phyloP scores from a whole-genome alignment of 2,113 vertebrate species.

The Misgurnus anguillicaudatus region DNA sequence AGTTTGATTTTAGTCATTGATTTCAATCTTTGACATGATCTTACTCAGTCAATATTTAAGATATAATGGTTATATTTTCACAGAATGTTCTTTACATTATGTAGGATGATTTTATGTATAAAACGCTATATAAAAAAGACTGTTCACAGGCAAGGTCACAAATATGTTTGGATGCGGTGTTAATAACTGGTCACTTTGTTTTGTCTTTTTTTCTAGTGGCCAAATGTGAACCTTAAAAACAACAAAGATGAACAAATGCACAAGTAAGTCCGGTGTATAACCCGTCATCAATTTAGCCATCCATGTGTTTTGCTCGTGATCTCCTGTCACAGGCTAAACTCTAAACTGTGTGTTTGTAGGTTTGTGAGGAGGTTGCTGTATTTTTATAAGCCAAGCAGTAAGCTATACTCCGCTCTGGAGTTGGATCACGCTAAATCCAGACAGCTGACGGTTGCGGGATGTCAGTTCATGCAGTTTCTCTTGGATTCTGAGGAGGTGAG shows the following conservation, averaged over 20 bases:
- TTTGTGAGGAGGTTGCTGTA: constrained; percentile 84
- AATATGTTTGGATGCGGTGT: too few species aligned
- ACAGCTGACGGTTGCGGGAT: constrained; percentile 83
- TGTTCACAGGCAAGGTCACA: too few species aligned
- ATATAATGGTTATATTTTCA: too few species aligned
- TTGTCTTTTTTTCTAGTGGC: constrained; percentile 75
- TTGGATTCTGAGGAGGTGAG: constrained; percentile 84
- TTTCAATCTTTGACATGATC: too few species aligned
- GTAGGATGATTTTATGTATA: too few species aligned
- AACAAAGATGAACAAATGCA: constrained; percentile 89
- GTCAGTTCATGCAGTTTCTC: constrained; percentile 84
- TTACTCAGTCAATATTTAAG: too few species aligned
- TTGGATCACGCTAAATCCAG: constrained; percentile 80
- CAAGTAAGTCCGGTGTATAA: constrained; percentile 69
- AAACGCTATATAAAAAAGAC: too few species aligned
- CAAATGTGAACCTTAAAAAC: constrained; percentile 83
- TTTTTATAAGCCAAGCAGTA: constrained; percentile 88
- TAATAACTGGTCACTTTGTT: not conserved
- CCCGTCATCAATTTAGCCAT: not conserved
- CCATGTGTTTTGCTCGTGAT: not conserved
- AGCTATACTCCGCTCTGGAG: constrained; percentile 80
- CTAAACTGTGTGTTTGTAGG: constrained; percentile 57
- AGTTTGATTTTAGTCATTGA: too few species aligned
- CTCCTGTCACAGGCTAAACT: not conserved
- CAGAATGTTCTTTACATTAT: too few species aligned